phyloP scores from a whole-genome alignment of 2,888 invertebrate species.

The Campoplex nolae region DNA sequence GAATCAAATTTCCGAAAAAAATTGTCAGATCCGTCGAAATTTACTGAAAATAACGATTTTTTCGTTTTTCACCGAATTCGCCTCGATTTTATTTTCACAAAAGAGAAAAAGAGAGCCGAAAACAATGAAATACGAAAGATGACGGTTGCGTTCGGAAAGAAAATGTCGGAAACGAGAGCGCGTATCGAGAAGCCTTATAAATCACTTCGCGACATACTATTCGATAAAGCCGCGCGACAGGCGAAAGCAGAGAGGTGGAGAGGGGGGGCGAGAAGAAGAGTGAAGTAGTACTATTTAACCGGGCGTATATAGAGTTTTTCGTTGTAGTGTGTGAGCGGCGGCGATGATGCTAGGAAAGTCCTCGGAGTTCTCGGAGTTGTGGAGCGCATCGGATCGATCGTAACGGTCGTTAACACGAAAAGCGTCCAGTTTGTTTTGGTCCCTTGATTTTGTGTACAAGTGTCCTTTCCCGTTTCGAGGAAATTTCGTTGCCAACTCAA shows the following conservation, averaged over 20 bases:
- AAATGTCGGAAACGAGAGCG: not conserved
- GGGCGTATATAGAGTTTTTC: not conserved
- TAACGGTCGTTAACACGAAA: not conserved
- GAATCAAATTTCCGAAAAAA: too few relatives aligned
- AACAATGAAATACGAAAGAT: not conserved
- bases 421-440: not conserved
- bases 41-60: too few relatives aligned
- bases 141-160: not conserved
- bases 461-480: not conserved
- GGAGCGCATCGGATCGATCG: conserved; percentile 1
- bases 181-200: conserved; percentile 11
- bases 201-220: conserved; percentile 15
- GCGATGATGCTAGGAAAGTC: not conserved
- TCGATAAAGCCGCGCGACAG: conserved; percentile 4
- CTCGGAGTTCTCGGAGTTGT: not conserved
- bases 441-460: not conserved
- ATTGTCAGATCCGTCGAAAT: too few relatives aligned
- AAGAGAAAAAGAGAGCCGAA: not conserved
- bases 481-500: not conserved
- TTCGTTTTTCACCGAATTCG: too few relatives aligned
- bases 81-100: too few relatives aligned
- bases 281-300: not conserved
- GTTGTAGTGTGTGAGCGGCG: not conserved
- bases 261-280: not conserved
- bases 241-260: not conserved